Evolutionary conservation across 2,888 invertebrate species (phyloP).

Genomic region (Thecophora atra): DNA sequence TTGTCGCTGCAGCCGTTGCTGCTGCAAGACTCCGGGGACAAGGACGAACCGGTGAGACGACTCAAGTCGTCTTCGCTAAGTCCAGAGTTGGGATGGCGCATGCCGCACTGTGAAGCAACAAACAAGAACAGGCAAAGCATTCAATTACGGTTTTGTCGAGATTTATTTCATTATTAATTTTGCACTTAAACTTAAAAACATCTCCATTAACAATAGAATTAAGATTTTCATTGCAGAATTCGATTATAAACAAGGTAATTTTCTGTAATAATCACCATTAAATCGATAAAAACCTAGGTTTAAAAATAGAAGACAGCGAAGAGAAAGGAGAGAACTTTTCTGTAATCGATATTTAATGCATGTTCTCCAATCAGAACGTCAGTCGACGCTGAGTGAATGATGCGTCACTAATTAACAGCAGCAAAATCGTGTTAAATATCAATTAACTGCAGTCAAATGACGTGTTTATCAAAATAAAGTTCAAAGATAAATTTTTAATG

Average conservation of each 20-base stretch:
- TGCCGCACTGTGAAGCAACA: constrained; percentile 64
- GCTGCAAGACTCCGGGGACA: constrained; percentile 56
- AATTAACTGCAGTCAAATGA: constrained; percentile 11
- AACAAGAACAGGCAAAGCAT: constrained; percentile 37
- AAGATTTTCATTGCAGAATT: too few species aligned
- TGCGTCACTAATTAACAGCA: constrained; percentile 14
- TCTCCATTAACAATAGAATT: too few species aligned
- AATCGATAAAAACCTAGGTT: not conserved
- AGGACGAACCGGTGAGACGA: constrained; percentile 67
- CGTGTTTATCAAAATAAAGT: too few species aligned
- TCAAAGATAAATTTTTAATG: too few species aligned
- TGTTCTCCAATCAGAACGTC: not conserved
- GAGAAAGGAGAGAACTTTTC: not conserved
- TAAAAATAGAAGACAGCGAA: not conserved
- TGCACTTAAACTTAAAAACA: too few species aligned
- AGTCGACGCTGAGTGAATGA: not conserved
- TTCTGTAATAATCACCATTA: too few species aligned
- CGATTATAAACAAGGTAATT: too few species aligned
- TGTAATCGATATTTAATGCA: constrained; percentile 1
- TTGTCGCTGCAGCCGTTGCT: constrained; percentile 42
- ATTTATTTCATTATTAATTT: too few species aligned
- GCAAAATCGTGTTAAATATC: not conserved
- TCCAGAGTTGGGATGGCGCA: constrained; percentile 67
- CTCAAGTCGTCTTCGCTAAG: constrained; percentile 67
- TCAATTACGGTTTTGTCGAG: too few species aligned